A percentile compares a stretch with the other conserved stretches of the same genome.
These are phyloP conservation scores for Tetrapedia diversipes DNA, from an alignment of 2,888 invertebrate genomes.

Conservation along the genomic window DNA sequence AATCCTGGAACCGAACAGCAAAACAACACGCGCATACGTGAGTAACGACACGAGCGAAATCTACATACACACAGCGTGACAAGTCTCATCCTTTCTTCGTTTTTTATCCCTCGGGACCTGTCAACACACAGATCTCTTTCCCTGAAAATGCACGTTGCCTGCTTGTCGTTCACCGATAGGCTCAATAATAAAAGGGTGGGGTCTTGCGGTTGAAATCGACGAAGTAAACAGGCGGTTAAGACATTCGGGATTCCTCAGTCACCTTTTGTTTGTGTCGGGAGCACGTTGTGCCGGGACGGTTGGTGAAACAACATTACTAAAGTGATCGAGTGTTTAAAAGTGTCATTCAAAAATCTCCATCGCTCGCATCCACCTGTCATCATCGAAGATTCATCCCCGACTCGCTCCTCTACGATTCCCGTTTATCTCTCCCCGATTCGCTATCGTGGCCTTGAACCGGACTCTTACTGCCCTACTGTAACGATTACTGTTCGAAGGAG, in stretches of 20 bases:
- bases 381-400: not conserved
- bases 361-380: constrained; percentile 10
- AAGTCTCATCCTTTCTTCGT: constrained; percentile 35
- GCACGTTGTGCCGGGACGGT: constrained; percentile 52
- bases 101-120: constrained; percentile 34
- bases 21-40: constrained; percentile 62
- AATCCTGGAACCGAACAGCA: constrained; percentile 51
- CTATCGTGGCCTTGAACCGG: constrained; percentile 72
- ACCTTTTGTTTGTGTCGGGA: constrained; percentile 48
- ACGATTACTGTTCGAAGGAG: constrained; percentile 49
- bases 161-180: constrained; percentile 11
- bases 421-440: constrained; percentile 6
- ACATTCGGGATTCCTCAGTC: constrained; percentile 41
- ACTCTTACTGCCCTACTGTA: constrained; percentile 71
- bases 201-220: constrained; percentile 47
- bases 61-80: constrained; percentile 43
- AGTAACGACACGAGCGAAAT: constrained; percentile 61
- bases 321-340: not conserved
- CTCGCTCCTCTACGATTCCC: not conserved
- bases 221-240: constrained; percentile 57
- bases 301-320: not conserved
- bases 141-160: constrained; percentile 50
- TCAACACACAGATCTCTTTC: constrained; percentile 31
- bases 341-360: not conserved
- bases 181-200: constrained; percentile 51